phyloP scores from a whole-genome alignment of 1,140 invertebrate species.

The Stenopsyche tienmushanensis region DNA sequence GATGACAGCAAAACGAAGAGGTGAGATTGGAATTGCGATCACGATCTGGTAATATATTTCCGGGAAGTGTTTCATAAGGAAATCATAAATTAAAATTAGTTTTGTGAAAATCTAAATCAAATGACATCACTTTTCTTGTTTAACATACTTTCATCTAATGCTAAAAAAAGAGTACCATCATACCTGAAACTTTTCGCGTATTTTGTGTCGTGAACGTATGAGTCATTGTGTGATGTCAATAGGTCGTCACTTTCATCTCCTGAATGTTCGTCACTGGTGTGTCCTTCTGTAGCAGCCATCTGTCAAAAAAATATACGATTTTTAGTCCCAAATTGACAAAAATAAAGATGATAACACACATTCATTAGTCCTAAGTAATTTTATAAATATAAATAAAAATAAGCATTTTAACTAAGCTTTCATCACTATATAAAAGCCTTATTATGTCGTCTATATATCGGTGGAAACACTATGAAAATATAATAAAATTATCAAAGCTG shows the following conservation, averaged over 20 bases:
- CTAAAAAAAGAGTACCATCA: too few relatives aligned
- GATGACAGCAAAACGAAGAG: too few relatives aligned
- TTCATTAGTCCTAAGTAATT: too few relatives aligned
- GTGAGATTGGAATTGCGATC: not conserved
- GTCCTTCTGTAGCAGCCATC: conserved; percentile 50
- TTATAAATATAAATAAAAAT: not conserved
- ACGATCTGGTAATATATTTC: conserved; percentile 4
- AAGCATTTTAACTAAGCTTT: not conserved
- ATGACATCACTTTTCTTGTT: too few relatives aligned
- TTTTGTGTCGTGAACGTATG: conserved; percentile 60
- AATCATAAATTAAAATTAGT: too few relatives aligned
- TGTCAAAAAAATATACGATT: conserved; percentile 26
- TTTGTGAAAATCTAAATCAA: too few relatives aligned
- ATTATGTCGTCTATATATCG: too few relatives aligned
- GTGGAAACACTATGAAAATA: too few relatives aligned
- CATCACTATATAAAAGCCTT: too few relatives aligned
- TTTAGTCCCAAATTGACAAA: not conserved
- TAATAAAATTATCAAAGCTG: too few relatives aligned
- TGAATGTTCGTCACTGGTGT: conserved; percentile 51
- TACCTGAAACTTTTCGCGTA: conserved; percentile 78
- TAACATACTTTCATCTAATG: not conserved
- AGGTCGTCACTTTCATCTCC: conserved; percentile 60
- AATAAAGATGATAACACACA: not conserved
- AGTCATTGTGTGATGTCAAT: conserved; percentile 58
- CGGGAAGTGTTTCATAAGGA: conserved; percentile 9